phyloP scores from a whole-genome alignment of 2,113 vertebrate species.

The Gymnogyps californianus region DNA sequence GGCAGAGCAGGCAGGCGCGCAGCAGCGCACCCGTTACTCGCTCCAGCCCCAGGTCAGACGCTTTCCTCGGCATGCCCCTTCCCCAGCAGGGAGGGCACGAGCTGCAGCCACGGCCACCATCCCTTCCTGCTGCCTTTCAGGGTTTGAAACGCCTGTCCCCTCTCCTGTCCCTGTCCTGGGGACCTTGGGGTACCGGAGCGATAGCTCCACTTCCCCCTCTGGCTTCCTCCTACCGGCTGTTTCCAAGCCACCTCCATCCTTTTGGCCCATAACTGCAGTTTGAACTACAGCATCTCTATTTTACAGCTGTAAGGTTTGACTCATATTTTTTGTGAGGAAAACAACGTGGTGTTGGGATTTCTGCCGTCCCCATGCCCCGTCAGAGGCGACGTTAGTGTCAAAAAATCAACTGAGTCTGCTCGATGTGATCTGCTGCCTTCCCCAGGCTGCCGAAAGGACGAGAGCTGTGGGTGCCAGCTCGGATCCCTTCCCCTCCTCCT shows the following conservation, averaged over 20 bases:
- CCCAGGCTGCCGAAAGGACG: neutral
- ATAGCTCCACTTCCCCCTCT: neutral
- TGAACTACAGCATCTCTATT: neutral
- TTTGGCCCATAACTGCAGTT: neutral
- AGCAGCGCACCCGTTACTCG: no score
- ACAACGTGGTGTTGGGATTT: rapidly evolving
- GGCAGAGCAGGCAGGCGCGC: neutral
- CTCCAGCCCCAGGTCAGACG: neutral
- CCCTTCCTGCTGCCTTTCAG: rapidly evolving
- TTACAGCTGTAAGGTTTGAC: neutral
- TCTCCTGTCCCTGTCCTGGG: neutral
- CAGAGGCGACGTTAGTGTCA: no score
- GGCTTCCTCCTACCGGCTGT: neutral
- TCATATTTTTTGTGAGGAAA: rapidly evolving
- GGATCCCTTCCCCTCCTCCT: neutral
- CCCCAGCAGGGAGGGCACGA: neutral
- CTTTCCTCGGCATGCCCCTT: neutral
- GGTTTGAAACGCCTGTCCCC: neutral
- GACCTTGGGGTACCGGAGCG: rapidly evolving
- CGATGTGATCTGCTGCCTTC: neutral
- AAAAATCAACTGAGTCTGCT: rapidly evolving
- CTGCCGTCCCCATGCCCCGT: rapidly evolving
- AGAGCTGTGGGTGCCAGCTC: neutral
- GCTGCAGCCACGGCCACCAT: neutral
- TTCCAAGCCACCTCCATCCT: neutral